Percentiles rank a stretch among this genome's conserved stretches.
phyloP scores from a whole-genome alignment of 2,888 invertebrate species.

The Buathra laborator region DNA sequence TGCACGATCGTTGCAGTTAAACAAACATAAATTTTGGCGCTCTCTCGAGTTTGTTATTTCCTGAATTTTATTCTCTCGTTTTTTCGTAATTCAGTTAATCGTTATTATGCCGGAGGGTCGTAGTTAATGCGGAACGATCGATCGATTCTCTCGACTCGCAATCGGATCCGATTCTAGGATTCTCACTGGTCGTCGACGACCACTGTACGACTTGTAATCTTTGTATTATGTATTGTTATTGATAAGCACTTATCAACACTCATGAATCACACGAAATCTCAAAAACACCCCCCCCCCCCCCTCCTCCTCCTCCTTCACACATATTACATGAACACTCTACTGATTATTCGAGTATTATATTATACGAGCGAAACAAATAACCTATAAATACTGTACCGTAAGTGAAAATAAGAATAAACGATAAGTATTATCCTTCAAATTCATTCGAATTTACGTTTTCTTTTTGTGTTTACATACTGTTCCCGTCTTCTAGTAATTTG shows the following conservation, averaged over 20 bases:
- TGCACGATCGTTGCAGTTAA: not conserved
- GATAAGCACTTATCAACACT: conserved; percentile 67
- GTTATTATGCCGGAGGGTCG: conserved; percentile 48
- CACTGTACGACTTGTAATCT: conserved; percentile 78
- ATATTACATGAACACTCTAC: conserved; percentile 75
- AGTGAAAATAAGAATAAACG: conserved; percentile 79
- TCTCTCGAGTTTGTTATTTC: conserved; percentile 59
- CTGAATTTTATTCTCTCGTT: conserved; percentile 64
- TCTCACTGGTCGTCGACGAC: conserved; percentile 30
- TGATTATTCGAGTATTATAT: conserved; percentile 80
- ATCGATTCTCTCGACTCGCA: conserved; percentile 10
- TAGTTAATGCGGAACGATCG: conserved; percentile 31
- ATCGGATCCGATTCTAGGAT: conserved; percentile 2
- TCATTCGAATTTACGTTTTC: conserved; percentile 35
- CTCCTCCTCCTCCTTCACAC: conserved; percentile 30
- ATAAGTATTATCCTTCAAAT: conserved; percentile 81
- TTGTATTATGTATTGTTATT: conserved; percentile 82
- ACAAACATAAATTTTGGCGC: conserved; percentile 17
- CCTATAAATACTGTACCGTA: conserved; percentile 83
- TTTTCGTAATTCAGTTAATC: conserved; percentile 43
- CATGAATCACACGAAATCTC: conserved; percentile 63
- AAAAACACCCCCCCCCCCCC: conserved; percentile 1
- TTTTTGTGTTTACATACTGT: conserved; percentile 4
- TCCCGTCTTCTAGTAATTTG: not conserved
- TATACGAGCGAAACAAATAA: conserved; percentile 79